Evolutionary conservation across 2,113 vertebrate species (phyloP).

Genomic region (Helogale parvula): DNA sequence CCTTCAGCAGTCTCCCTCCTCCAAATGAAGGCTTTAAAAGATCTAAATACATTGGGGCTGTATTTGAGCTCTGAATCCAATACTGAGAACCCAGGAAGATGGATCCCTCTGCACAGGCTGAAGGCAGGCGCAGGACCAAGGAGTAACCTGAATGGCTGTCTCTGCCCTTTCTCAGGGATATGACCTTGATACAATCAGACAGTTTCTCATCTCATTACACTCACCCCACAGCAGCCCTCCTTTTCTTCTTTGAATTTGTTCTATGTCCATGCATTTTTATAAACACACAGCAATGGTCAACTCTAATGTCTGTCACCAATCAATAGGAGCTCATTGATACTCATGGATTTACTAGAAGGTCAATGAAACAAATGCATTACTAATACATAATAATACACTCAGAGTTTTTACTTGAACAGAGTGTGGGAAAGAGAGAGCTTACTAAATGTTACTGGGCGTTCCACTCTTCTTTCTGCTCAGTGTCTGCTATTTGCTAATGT

Average conservation of each 20-base stretch:
- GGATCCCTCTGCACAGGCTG: neutral
- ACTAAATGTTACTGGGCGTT: neutral
- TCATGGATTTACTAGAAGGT: neutral
- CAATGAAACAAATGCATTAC: neutral
- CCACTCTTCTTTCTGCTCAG: neutral
- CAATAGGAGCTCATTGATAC: neutral
- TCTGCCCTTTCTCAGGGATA: neutral
- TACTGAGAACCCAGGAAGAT: neutral
- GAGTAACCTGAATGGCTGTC: accelerated
- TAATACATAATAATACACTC: neutral
- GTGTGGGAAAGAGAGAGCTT: neutral
- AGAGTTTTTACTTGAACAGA: neutral
- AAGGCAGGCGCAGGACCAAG: neutral
- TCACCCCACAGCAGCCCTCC: accelerated
- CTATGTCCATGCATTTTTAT: neutral
- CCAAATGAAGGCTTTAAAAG: neutral
- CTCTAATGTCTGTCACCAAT: neutral
- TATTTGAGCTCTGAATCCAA: neutral
- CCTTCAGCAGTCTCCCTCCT: neutral
- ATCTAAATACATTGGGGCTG: neutral
- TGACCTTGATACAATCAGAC: neutral
- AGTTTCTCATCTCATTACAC: neutral
- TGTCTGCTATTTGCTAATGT: neutral
- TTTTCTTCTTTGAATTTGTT: neutral
- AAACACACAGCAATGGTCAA: neutral